phyloP scores from a whole-genome alignment of 1,140 invertebrate genomes.

The Trichoplusia ni region DNA sequence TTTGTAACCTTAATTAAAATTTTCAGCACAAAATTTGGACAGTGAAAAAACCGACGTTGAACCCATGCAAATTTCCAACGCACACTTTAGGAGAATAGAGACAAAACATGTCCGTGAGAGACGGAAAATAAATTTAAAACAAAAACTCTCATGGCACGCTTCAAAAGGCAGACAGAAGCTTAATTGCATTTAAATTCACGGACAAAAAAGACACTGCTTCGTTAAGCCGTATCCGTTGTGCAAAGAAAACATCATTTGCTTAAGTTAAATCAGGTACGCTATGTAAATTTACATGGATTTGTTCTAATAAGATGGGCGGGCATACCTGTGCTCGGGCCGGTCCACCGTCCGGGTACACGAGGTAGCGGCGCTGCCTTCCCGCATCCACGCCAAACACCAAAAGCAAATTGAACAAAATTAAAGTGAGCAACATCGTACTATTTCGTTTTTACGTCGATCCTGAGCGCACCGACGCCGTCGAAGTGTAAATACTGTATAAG shows the following conservation, averaged over 20 bases:
- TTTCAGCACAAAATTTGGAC: background rate
- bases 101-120: constrained; percentile 37
- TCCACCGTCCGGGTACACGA: constrained; percentile 77
- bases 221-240: constrained; percentile 68
- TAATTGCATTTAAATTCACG: constrained; percentile 77
- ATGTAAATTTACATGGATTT: constrained; percentile 57
- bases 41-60: background rate
- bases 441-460: constrained; percentile 38
- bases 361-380: constrained; percentile 65
- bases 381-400: constrained; percentile 44
- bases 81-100: background rate
- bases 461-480: constrained; percentile 47
- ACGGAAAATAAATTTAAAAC: constrained; percentile 46
- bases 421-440: constrained; percentile 47
- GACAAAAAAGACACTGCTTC: constrained; percentile 72
- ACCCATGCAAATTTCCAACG: background rate
- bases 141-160: constrained; percentile 54
- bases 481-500: constrained; percentile 63
- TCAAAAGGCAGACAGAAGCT: constrained; percentile 52
- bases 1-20: background rate
- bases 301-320: constrained; percentile 41
- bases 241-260: constrained; percentile 75
- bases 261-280: constrained; percentile 65
- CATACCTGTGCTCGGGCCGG: constrained; percentile 77
- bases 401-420: constrained; percentile 66